Base-by-base conservation (phyloP, 2,113 vertebrate species). In the Lethenteron reissneri region DNA sequence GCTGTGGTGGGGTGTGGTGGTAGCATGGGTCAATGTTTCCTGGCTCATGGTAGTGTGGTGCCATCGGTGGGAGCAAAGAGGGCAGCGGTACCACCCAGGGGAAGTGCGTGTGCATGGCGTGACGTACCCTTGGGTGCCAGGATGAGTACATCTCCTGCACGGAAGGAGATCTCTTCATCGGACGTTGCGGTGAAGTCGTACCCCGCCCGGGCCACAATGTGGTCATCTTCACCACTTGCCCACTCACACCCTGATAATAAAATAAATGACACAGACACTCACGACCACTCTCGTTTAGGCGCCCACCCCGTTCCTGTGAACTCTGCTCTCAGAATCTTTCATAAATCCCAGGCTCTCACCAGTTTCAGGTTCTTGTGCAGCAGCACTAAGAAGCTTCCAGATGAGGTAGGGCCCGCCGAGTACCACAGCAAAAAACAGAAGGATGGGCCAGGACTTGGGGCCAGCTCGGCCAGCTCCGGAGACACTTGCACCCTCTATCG, bases 401-500 rank as follows among this genome's bases (percentile, higher is more conserved):
- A 99, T 96, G 70, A 99, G 86, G 76, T 99, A 97, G 9, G 94
- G 92, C 64, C 92, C 94, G 6, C 94, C 94, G 70, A 99, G 74
- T 57, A 95, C 82, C 6, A 99, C 92, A n/a, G 92, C 88, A 72
- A 99, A 87, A 76, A 97, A 99, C 72, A 97, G 74, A 76, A 99
- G 83, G 78, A 97, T 96, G 8, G 94, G 94, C 94, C 94, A 99
- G 15, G 94, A 99, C 78, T 95, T 99, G 8, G 21, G 41, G 6
- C 41, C 41, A 41, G 41, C 41, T 41, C 41, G 41, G 41, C 41
- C 41, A 41, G 41, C 41, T 41, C 88, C 85, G 3, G 85, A 83
- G 74, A 77, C 81, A 21, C 77, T 75, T 1, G 71, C 72, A 56
- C 80, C 83, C 71, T 88, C 85, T 6, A 87, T 85, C 0, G 78